Evolutionary conservation across 2,113 vertebrate species (phyloP).

Genomic region (Tetrao urogallus): DNA sequence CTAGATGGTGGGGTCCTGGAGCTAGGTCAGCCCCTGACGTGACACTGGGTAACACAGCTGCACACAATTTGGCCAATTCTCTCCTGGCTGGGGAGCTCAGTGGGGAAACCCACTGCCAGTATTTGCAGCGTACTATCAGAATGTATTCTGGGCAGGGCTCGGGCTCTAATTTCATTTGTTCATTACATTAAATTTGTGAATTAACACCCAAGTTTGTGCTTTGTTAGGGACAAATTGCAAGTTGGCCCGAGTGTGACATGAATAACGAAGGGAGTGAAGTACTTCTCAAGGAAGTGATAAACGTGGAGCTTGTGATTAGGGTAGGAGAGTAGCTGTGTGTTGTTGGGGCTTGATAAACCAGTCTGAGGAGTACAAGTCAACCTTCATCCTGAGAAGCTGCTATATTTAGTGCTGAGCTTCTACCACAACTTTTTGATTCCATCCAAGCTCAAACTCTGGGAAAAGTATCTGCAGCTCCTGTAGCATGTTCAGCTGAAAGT

Average conservation of each 20-base stretch:
- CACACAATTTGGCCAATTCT: background rate
- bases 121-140: background rate
- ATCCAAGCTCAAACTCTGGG: background rate
- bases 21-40: background rate
- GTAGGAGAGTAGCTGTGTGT: background rate
- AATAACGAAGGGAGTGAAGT: slow-evolving; percentile 27
- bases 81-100: background rate
- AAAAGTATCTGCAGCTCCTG: background rate
- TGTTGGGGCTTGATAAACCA: slow-evolving; percentile 45
- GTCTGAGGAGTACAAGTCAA: slow-evolving; percentile 27
- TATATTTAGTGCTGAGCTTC: background rate
- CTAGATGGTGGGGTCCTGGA: background rate
- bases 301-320: slow-evolving; percentile 45
- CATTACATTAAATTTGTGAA: slow-evolving; percentile 32
- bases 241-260: background rate
- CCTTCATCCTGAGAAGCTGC: slow-evolving; percentile 3
- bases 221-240: background rate
- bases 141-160: background rate
- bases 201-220: background rate
- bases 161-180: background rate
- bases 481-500: background rate
- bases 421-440: background rate
- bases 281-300: slow-evolving; percentile 53
- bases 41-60: background rate
- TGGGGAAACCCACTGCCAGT: background rate